A percentile compares a stretch with the other conserved stretches of the same genome.
phyloP scores from a whole-genome alignment of 1,140 invertebrate genomes.

The Aphaenogaster ashmeadi region DNA sequence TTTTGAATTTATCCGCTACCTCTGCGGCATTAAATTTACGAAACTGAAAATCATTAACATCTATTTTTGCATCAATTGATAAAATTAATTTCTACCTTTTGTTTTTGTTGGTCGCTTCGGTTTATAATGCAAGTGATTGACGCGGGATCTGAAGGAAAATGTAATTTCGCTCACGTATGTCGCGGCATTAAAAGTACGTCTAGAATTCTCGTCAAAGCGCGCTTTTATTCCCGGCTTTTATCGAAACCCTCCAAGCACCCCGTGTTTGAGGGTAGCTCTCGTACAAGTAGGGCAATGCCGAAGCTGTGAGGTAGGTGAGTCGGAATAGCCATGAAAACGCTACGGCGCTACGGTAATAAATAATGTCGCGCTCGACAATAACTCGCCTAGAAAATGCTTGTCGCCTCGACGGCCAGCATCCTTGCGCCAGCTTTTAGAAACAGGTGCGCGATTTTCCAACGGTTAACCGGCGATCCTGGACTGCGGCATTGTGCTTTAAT shows the following conservation, averaged over 20 bases:
- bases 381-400: constrained; percentile 46
- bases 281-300: neutral
- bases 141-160: neutral
- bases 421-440: constrained; percentile 42
- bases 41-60: neutral
- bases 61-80: neutral
- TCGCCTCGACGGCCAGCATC: neutral
- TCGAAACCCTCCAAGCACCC: neutral
- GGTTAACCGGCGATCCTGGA: constrained; percentile 27
- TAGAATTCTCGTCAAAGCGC: neutral
- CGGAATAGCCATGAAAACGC: constrained; percentile 24
- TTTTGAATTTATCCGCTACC: neutral
- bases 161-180: neutral
- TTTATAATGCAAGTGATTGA: constrained; percentile 9
- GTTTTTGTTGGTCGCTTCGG: neutral
- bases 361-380: constrained; percentile 27
- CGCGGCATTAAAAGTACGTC: neutral
- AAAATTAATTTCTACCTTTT: neutral
- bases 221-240: constrained; percentile 32
- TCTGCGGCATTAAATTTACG: neutral
- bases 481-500: constrained; percentile 24
- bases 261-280: neutral
- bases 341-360: constrained; percentile 4
- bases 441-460: constrained; percentile 42
- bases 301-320: neutral